These are phyloP conservation scores for Hippopotamyrus pictus DNA, from an alignment of 2,797 vertebrate species.

Conservation along the genomic window DNA sequence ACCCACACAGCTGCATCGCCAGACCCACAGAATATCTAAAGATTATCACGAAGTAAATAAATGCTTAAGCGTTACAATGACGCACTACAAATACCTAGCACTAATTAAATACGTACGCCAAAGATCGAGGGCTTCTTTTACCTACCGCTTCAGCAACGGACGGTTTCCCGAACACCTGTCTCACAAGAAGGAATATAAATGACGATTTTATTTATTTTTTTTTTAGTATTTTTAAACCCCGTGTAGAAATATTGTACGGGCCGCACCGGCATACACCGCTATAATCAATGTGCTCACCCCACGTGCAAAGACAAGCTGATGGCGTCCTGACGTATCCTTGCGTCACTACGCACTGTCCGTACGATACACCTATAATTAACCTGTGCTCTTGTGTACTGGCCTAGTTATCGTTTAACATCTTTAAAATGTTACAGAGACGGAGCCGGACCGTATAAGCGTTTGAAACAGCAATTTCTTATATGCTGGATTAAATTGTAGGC, in stretches of 20 bases:
- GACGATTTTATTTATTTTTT: background rate
- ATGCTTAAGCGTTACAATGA: background rate
- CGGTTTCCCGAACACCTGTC: background rate
- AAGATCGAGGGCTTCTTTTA: background rate
- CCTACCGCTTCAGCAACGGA: background rate
- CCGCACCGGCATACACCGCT: background rate
- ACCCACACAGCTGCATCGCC: background rate
- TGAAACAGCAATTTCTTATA: background rate
- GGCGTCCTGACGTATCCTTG: background rate
- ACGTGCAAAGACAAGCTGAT: background rate
- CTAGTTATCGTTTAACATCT: background rate
- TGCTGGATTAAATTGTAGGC: background rate
- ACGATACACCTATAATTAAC: background rate
- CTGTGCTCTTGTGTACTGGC: background rate
- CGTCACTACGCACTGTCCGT: background rate
- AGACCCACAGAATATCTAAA: background rate
- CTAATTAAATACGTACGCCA: background rate
- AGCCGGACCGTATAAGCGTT: background rate
- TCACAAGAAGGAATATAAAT: background rate
- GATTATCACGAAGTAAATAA: background rate
- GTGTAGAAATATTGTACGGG: background rate
- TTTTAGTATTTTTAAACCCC: background rate
- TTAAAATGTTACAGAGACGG: background rate
- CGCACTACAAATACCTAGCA: background rate
- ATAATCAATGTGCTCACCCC: background rate